phyloP scores from a whole-genome alignment of 1,140 invertebrate genomes.

The Orchestia grillus region DNA sequence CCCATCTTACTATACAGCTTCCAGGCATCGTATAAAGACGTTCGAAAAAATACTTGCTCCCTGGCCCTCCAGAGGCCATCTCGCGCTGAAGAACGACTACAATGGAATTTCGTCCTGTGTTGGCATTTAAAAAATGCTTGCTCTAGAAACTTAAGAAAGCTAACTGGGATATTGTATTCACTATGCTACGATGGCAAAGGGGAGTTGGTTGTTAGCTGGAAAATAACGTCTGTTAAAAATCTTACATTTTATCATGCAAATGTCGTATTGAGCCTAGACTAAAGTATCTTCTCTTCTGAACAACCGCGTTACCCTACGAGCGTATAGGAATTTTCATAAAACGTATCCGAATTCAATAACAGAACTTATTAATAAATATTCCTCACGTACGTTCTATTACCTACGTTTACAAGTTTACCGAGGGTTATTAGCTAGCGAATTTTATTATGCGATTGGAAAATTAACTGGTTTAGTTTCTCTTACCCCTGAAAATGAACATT shows the following conservation, averaged over 20 bases:
- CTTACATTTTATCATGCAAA: not conserved
- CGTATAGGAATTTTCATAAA: not conserved
- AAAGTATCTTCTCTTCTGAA: not conserved
- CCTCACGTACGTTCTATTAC: not conserved
- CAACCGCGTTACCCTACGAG: not conserved
- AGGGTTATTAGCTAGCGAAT: not conserved
- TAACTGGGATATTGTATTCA: not conserved
- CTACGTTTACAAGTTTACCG: not conserved
- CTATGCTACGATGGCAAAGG: not conserved
- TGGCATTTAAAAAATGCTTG: slow-evolving; percentile 1
- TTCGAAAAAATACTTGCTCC: not conserved
- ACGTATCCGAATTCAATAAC: not conserved
- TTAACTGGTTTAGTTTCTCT: not conserved
- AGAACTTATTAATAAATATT: not conserved
- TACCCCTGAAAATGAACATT: not conserved
- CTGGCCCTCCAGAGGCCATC: not conserved
- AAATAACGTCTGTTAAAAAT: not conserved
- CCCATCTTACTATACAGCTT: slow-evolving; percentile 3
- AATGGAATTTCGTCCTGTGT: slow-evolving; percentile 29
- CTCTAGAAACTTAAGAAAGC: not conserved
- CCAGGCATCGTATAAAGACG: slow-evolving; percentile 17
- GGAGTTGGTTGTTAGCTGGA: not conserved
- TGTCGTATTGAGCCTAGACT: not conserved
- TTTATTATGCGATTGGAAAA: not conserved
- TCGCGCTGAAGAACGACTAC: not conserved